phyloP scores from a whole-genome alignment of 2,888 invertebrate genomes.

The Acleris sparsana region DNA sequence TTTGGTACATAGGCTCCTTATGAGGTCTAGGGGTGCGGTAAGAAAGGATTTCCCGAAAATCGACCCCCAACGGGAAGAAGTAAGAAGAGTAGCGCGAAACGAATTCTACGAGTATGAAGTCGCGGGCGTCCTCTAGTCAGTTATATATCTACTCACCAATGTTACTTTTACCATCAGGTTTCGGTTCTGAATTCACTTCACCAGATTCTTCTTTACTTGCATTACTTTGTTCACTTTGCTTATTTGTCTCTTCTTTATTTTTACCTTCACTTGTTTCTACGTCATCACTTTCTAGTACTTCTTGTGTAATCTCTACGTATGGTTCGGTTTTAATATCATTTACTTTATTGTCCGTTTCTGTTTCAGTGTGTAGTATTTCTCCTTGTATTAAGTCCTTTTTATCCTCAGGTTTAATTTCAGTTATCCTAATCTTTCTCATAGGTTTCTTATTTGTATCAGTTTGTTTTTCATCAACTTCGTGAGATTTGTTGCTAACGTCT shows the following conservation, averaged over 20 bases:
- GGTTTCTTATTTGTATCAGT: slow-evolving; percentile 2
- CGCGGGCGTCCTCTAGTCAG: no score
- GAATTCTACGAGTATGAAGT: no score
- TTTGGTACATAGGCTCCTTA: no score
- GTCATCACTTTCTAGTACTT: slow-evolving; percentile 39
- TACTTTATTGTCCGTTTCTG: neutral
- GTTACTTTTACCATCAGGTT: slow-evolving; percentile 37
- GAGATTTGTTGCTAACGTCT: neutral
- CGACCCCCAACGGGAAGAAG: no score
- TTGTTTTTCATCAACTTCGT: neutral
- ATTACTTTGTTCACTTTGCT: slow-evolving; percentile 27
- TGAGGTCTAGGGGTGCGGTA: no score
- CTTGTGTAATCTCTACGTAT: neutral
- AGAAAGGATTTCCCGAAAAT: no score
- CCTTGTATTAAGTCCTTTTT: neutral
- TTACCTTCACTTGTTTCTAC: slow-evolving; percentile 37
- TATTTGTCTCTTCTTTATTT: slow-evolving; percentile 35
- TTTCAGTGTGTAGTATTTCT: neutral
- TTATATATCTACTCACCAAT: slow-evolving; percentile 41
- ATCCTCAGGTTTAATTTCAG: slow-evolving; percentile 19
- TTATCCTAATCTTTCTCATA: slow-evolving; percentile 9
- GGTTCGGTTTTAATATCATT: slow-evolving; percentile 28
- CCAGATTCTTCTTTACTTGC: slow-evolving; percentile 14
- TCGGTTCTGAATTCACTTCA: slow-evolving; percentile 39
- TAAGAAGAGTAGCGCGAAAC: no score